Conservation (phyloP, 2,113 vertebrate genomes). For the Odocoileus hemionus region DNA sequence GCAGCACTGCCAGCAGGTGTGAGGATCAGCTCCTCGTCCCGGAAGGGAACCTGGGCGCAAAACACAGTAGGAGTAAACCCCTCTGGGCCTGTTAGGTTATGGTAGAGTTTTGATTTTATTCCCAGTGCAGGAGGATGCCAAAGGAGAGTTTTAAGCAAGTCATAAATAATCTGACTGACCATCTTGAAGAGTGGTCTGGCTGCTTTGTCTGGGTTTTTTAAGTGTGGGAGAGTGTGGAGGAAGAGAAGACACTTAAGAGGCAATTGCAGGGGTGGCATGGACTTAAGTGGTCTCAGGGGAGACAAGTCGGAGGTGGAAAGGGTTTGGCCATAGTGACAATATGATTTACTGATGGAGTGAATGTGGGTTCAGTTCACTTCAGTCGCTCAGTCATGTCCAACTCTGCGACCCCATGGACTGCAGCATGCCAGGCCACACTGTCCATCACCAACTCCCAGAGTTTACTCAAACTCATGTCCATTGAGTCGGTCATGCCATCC, state of each 20-base stretch:
- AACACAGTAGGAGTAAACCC: background rate
- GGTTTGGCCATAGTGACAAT: background rate
- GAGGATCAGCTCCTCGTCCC: background rate
- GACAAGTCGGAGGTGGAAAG: background rate
- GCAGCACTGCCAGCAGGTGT: no score
- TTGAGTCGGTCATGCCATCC: background rate
- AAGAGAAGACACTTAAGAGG: background rate
- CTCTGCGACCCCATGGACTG: background rate
- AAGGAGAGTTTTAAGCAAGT: background rate
- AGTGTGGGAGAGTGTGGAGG: background rate
- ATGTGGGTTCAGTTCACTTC: background rate
- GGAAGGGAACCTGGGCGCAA: background rate
- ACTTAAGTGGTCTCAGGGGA: background rate
- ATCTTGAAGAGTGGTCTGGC: background rate
- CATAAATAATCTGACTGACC: background rate
- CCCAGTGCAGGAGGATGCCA: background rate
- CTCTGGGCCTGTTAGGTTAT: background rate
- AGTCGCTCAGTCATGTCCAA: rapidly evolving
- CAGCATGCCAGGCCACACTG: background rate
- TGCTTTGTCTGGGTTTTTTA: background rate
- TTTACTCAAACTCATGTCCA: background rate
- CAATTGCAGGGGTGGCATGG: no score
- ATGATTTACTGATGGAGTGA: background rate
- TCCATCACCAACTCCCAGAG: background rate
- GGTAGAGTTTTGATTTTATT: background rate